Base-by-base conservation (phyloP, 2,113 vertebrate genomes). In the Scytalopus superciliaris region DNA sequence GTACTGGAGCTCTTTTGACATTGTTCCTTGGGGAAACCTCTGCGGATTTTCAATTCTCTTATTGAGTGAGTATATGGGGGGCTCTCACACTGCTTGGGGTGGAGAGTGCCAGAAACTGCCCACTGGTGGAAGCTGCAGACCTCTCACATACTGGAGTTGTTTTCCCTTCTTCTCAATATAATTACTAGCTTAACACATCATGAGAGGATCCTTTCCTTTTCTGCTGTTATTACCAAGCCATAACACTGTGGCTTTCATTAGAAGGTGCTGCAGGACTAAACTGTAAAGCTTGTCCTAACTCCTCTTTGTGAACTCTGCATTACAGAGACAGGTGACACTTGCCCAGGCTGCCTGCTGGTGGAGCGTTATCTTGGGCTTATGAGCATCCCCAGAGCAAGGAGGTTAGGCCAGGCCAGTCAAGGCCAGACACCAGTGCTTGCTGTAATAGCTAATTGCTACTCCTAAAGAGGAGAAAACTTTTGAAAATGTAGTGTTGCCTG, bases 1-100 rank as follows among this genome's bases (percentile, higher is more conserved):
- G 97, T 98, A 99, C 98, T 98, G 99, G 94, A 98, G 97, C 95
- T 98, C 99, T 44, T 98, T 98, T 8, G 96, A 94, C 40, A 95
- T 97, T 81, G 94, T 99, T 97, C 99, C 99, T 77, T 99, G 99
- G 99, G 98, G 97, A 73, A 98, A 98, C 97, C 98, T 99, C 92
- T 99, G 99, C 8, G 99, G 99, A 90, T 99, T 99, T 74, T 98
- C 99, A 16, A 94, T 98, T 97, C 98, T 99, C 78, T 98, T 99
- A 96, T 98, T 99, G 93, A 99, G 99, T 99, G 98, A 96, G 98
- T 97, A 92, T 33, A 93, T 6, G 16, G 37, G 25, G 35, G 21
- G 23, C 3, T 53, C 31, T 55, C 3, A 2, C 21, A 39, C n/a
- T 52, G 62, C 53, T 75, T 0, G 1, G 73, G 59, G 59, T 69